Base-by-base conservation (phyloP, 2,888 invertebrate species). In the Andrena marginata region DNA sequence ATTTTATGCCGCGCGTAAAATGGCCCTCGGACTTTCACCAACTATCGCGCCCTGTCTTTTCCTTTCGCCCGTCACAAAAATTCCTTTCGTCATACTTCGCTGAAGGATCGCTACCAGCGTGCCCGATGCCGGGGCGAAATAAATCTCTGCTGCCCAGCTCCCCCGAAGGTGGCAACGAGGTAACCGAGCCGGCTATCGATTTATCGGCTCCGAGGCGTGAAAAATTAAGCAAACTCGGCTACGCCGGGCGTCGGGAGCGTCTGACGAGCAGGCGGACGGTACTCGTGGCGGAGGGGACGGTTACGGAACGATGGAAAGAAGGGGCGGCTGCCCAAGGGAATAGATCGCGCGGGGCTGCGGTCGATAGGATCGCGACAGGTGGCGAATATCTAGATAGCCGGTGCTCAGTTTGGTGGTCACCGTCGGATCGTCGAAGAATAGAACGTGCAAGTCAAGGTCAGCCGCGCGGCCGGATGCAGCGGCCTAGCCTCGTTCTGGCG, bases 361-460 rank as follows among this genome's bases (percentile, higher is more conserved):
- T 85, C 68, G 82, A 75, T 80, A 71, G 76, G 77, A 82, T 85
- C 77, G 59, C 78, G 80, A 85, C 86, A 86, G 86, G 76, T 86
- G 86, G 82, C 71, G 70, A 82, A 68, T 71, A 80, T 77, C 82
- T 85, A 82, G 76, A 85, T 85, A 74, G 82, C 60, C 54, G 49
- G 60, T 69, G 68, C 63, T 1, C 42, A 42, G 70, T 80, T 72
- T 49, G 77, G 75, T 78, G 80, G 84, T 79, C 80, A 70, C 71
- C 20, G 81, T 69, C 75, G 72, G 42, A 84, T 82, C 81, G 70
- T 2, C 31, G 49, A 85, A 85, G 82, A 86, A 86, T 85, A 82
- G 80, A 75, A 20, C 73, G 71, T 65, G 69, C 71, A 69, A 85
- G 70, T 65, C 85, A 86, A 86, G 86, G 86, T 86, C 85, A 82